Evolutionary conservation across 2,113 vertebrate species (phyloP), one percentile per base, ranked within the genome.

Genomic region (Protobothrops flavoviridis): DNA sequence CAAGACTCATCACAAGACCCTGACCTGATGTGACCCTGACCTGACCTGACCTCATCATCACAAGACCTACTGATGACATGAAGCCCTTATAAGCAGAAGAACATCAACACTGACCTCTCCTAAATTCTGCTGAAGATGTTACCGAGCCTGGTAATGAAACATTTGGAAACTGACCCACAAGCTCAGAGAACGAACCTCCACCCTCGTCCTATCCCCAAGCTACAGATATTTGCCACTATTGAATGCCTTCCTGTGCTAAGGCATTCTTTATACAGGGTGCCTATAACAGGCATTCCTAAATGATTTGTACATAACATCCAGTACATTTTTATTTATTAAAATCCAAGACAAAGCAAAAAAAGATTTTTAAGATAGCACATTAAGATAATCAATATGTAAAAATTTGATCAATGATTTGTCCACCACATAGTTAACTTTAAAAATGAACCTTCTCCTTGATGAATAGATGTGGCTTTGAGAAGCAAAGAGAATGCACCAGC

Each of bases 321-420:
- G 1, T 33, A 93, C 92, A 91, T 43, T 92, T 95, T 95, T 88
- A 92, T 93, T 95, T 93, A 23, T 87, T 93, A 96, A 90, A 93
- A 56, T 86, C 93, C 87, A 85, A 90, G 90, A 94, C 94, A 88
- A 94, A 11, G 86, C 93, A 93, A 85, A 69, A 69, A 95, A 64
- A 93, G 94, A 93, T 17, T 95, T 92, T 33, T 91, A 94, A 91
- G 50, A 94, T 17, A 94, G 85, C 95, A 59, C 55, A 6, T 94
- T 43, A 92, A 74, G 91, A 61, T 89, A 0, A 93, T 86, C 89
- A 93, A 55, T 89, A 96, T 90, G 52, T 92, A 87, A 87, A 89
- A 85, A 3, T 56, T 94, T 89, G 64, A 92, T 93, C 74, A 94
- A 87, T 29, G 10, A 26, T 52, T 29, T 87, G 86, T 52, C 29